Conservation (phyloP, 2,113 vertebrate genomes). For the Tetrao urogallus region DNA sequence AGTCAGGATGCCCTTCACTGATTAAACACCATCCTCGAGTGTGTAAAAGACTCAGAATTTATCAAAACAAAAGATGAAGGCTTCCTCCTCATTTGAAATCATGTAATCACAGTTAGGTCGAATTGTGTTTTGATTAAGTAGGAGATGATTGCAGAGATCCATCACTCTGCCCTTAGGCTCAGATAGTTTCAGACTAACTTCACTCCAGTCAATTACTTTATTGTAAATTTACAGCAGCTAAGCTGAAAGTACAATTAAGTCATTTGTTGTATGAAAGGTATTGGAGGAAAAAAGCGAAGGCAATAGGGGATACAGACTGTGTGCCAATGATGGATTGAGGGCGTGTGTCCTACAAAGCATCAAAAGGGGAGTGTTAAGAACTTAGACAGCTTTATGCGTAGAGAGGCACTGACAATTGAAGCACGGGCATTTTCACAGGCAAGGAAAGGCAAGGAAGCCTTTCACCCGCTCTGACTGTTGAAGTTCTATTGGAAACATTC, state of each 20-base stretch:
- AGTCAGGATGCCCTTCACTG: not conserved
- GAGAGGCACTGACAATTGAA: not conserved
- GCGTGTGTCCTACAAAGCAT: not conserved
- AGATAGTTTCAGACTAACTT: not conserved
- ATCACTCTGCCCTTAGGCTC: not conserved
- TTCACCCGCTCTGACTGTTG: not conserved
- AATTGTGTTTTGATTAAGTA: constrained; percentile 53
- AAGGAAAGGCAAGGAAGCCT: not conserved
- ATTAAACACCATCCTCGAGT: constrained; percentile 45
- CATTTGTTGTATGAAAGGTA: not conserved
- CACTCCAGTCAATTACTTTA: not conserved
- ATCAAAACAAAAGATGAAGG: constrained; percentile 29
- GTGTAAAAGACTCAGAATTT: not conserved
- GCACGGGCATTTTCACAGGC: not conserved
- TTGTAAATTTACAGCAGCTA: not conserved
- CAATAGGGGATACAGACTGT: fast-evolving
- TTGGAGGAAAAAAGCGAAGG: not conserved
- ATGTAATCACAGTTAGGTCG: constrained; percentile 43
- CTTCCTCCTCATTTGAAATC: constrained; percentile 33
- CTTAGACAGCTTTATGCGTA: not conserved
- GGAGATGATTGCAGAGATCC: constrained; percentile 27
- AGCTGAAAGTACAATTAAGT: not conserved
- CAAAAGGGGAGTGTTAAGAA: not conserved
- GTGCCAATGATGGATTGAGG: not conserved
- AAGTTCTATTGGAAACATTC: constrained; percentile 1